Conservation (phyloP, 2,113 vertebrate genomes). For the Anolis sagrei region DNA sequence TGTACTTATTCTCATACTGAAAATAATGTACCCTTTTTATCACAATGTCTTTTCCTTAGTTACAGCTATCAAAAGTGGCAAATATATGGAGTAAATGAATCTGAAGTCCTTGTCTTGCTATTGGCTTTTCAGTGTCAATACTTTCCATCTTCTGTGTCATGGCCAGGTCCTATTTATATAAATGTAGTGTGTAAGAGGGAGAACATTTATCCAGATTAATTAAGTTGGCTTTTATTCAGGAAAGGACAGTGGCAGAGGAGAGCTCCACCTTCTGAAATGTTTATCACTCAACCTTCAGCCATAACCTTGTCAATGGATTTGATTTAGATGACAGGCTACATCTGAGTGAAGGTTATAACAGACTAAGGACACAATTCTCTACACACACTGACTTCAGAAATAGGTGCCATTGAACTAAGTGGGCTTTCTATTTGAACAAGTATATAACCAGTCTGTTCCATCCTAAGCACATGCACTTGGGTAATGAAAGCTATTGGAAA, state of each 20-base stretch:
- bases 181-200: neutral
- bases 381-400: neutral
- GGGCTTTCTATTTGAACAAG: neutral
- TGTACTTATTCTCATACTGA: neutral
- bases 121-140: neutral
- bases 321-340: slow-evolving; percentile 20
- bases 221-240: neutral
- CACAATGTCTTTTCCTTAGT: neutral
- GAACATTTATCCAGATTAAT: slow-evolving; percentile 19
- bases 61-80: no score
- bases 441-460: neutral
- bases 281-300: slow-evolving; percentile 21
- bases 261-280: slow-evolving; percentile 10
- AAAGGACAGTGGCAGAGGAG: neutral
- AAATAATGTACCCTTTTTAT: neutral
- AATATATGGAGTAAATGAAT: neutral
- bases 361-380: neutral
- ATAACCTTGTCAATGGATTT: slow-evolving; percentile 5
- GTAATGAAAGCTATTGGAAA: neutral
- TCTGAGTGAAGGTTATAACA: neutral
- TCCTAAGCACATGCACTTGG: neutral
- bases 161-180: neutral
- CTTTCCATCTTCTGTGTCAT: neutral
- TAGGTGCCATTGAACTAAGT: neutral
- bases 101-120: no score